Percentiles rank a stretch among this genome's conserved stretches.
Conservation (phyloP, 2,888 invertebrate genomes). For the Metellina segmentata region DNA sequence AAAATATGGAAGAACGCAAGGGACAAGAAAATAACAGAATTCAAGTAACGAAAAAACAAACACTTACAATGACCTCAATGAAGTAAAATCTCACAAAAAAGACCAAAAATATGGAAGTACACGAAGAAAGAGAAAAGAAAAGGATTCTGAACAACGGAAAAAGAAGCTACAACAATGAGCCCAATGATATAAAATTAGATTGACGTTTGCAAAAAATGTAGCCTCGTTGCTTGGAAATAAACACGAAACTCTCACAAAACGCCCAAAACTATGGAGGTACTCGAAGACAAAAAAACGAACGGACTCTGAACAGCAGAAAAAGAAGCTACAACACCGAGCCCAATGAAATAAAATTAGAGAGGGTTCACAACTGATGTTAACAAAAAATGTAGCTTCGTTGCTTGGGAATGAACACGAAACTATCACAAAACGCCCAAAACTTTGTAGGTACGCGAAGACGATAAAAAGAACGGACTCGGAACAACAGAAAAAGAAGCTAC, state of each 20-base stretch:
- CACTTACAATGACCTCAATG: too few relatives aligned
- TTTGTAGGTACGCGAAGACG: neutral
- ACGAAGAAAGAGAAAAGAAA: neutral
- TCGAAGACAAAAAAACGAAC: neutral
- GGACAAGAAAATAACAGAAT: too few relatives aligned
- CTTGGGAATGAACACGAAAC: neutral
- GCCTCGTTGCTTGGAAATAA: slow-evolving; percentile 8
- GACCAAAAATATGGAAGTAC: neutral
- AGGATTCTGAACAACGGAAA: neutral
- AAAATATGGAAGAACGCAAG: too few relatives aligned
- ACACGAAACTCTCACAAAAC: neutral
- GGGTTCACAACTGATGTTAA: slow-evolving; percentile 27
- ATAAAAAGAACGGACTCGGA: neutral
- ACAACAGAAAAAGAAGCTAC: neutral
- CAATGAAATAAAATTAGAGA: slow-evolving; percentile 56
- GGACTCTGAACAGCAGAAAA: neutral
- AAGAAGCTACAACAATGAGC: slow-evolving; percentile 10
- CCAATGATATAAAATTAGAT: slow-evolving; percentile 36
- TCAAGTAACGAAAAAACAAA: too few relatives aligned
- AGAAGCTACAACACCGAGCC: slow-evolving; percentile 13
- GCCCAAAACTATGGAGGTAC: neutral
- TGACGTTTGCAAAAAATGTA: slow-evolving; percentile 34
- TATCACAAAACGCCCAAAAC: neutral
- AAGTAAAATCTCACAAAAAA: too few relatives aligned
- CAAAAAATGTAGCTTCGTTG: slow-evolving; percentile 33